phyloP scores from a whole-genome alignment of 2,113 vertebrate genomes.

The Regulus satrapa region DNA sequence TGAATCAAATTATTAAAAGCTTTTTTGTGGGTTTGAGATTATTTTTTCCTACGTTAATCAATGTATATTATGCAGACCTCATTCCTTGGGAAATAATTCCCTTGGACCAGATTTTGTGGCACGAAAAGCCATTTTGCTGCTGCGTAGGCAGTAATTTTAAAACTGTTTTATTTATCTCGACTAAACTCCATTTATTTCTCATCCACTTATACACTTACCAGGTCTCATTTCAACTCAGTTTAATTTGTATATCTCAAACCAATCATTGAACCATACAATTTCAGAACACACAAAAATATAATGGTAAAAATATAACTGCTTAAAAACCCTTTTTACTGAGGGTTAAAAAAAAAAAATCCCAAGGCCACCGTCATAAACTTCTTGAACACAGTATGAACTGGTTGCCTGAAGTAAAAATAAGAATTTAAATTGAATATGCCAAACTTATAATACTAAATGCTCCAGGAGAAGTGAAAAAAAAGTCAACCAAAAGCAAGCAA shows the following conservation, averaged over 20 bases:
- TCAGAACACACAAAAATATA: neutral
- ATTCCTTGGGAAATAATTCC: neutral
- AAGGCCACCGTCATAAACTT: neutral
- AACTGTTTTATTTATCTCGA: constrained; percentile 14
- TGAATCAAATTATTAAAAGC: neutral
- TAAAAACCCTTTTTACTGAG: neutral
- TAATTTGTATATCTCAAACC: neutral
- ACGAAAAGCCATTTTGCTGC: neutral
- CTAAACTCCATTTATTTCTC: neutral
- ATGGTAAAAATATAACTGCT: neutral
- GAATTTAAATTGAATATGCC: neutral
- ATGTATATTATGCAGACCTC: neutral
- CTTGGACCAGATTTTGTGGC: neutral
- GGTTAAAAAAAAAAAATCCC: neutral
- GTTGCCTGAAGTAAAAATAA: neutral
- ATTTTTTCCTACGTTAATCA: neutral
- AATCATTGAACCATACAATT: neutral
- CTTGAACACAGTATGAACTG: neutral
- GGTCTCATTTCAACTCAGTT: neutral
- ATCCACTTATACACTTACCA: neutral
- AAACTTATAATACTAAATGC: neutral
- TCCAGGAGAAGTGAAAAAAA: accelerated
- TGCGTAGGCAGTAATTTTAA: neutral
- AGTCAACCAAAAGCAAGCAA: neutral
- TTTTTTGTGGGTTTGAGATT: neutral